Evolutionary conservation across 2,113 vertebrate species (phyloP).

Genomic region (Colistium nudipinnis): DNA sequence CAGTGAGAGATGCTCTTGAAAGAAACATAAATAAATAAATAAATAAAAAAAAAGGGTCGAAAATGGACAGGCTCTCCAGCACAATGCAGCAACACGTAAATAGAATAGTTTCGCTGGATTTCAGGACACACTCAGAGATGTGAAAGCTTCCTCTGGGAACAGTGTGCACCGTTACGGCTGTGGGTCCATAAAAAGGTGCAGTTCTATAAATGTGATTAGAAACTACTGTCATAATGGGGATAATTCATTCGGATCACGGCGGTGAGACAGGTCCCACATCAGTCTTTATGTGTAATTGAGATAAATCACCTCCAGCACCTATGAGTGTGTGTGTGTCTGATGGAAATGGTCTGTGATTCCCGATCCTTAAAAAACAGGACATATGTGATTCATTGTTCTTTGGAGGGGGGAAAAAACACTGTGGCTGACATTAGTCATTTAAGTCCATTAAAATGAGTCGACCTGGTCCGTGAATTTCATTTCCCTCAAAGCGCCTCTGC

Average conservation of each 20-base stretch:
- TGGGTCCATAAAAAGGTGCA: constrained; percentile 47
- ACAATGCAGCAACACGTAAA: constrained; percentile 67
- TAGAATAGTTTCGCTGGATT: constrained; percentile 59
- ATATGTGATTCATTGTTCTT: constrained; percentile 31
- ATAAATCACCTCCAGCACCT: constrained; percentile 59
- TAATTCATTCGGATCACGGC: constrained; percentile 65
- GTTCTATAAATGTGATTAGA: constrained; percentile 71
- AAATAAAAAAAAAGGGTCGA: constrained; percentile 48
- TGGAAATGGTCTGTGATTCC: constrained; percentile 28
- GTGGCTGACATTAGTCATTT: constrained; percentile 4
- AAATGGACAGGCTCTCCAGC: constrained; percentile 73
- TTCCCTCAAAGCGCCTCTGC: not conserved
- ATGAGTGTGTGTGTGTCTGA: constrained; percentile 19
- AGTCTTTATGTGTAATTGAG: constrained; percentile 66
- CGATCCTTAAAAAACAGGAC: constrained; percentile 46
- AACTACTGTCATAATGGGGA: constrained; percentile 64
- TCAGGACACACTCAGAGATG: constrained; percentile 36
- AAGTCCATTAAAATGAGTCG: constrained; percentile 12
- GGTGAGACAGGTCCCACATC: constrained; percentile 58
- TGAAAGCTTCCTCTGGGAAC: constrained; percentile 57
- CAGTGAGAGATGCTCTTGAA: constrained; percentile 66
- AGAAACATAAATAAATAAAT: too few relatives aligned
- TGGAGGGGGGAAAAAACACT: constrained; percentile 12
- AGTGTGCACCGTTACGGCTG: constrained; percentile 41
- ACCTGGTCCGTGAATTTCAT: constrained; percentile 1